These are phyloP conservation scores for Megalopta genalis DNA, from an alignment of 1,140 invertebrate species.

Conservation along the genomic window DNA sequence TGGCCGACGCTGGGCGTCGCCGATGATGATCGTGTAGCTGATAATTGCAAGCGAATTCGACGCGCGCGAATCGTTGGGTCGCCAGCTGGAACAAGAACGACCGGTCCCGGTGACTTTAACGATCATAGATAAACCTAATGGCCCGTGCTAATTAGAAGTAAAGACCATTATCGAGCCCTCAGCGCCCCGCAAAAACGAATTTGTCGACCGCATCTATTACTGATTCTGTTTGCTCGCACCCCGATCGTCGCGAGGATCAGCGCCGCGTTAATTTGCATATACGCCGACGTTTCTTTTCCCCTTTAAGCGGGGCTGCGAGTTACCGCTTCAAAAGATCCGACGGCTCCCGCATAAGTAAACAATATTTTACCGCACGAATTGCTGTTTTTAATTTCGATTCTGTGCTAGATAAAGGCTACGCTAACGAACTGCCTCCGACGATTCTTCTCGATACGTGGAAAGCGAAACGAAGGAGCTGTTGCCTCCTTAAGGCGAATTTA, in stretches of 20 bases:
- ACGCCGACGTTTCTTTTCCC: neutral
- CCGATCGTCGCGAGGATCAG: neutral
- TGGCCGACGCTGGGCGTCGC: neutral
- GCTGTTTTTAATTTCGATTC: too few relatives aligned
- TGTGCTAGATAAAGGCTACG: too few relatives aligned
- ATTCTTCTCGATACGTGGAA: too few relatives aligned
- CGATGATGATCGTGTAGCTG: conserved; percentile 14
- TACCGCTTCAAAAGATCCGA: too few relatives aligned
- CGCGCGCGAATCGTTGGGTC: neutral
- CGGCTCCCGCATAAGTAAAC: too few relatives aligned
- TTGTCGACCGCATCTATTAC: conserved; percentile 42
- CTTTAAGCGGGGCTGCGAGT: neutral
- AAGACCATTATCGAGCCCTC: conserved; percentile 52
- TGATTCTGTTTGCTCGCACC: conserved; percentile 36
- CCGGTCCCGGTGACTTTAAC: conserved; percentile 34
- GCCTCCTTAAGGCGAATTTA: too few relatives aligned
- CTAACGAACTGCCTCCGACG: too few relatives aligned
- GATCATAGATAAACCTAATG: conserved; percentile 62
- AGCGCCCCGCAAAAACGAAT: conserved; percentile 52
- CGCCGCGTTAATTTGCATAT: neutral
- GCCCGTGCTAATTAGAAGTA: conserved; percentile 55
- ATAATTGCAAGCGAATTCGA: conserved; percentile 18
- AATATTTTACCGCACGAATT: too few relatives aligned
- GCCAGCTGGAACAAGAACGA: conserved; percentile 43
- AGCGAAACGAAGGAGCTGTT: too few relatives aligned